Percentiles rank a stretch among this genome's conserved stretches.
These are phyloP conservation scores for Stenolophus ochropezus DNA, from an alignment of 2,888 invertebrate species.

Conservation along the genomic window DNA sequence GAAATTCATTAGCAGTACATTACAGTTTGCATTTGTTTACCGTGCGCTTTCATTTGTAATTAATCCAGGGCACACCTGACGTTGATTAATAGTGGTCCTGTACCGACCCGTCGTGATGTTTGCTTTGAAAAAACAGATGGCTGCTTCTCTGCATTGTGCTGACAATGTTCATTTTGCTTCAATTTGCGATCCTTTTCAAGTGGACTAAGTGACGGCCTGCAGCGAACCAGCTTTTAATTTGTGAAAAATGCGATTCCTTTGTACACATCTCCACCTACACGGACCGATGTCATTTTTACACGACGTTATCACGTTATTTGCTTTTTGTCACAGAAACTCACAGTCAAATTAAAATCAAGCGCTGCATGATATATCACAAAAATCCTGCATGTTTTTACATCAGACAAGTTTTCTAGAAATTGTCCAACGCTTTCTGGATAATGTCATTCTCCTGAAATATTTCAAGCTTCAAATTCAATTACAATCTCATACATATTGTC, in stretches of 20 bases:
- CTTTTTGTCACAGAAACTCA: too few relatives aligned
- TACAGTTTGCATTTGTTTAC: conserved; percentile 25
- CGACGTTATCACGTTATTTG: too few relatives aligned
- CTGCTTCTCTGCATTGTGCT: conserved; percentile 1
- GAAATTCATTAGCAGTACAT: conserved; percentile 33
- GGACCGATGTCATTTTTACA: too few relatives aligned
- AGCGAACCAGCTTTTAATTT: conserved; percentile 27
- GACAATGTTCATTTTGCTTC: conserved; percentile 44
- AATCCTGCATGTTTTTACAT: too few relatives aligned
- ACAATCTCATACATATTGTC: too few relatives aligned
- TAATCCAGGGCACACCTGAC: conserved; percentile 45
- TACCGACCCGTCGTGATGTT: not conserved
- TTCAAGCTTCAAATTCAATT: too few relatives aligned
- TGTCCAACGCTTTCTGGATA: too few relatives aligned
- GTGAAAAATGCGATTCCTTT: conserved; percentile 32
- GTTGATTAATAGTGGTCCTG: conserved; percentile 50
- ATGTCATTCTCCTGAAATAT: too few relatives aligned
- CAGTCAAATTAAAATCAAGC: too few relatives aligned
- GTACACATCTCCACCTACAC: too few relatives aligned
- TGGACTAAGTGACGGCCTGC: conserved; percentile 39
- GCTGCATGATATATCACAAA: too few relatives aligned
- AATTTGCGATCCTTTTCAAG: conserved; percentile 40
- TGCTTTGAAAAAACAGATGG: conserved; percentile 36
- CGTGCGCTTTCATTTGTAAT: conserved; percentile 40
- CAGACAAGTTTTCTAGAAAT: too few relatives aligned